A percentile compares a stretch with the other conserved stretches of the same genome.
phyloP scores from a whole-genome alignment of 1,140 invertebrate species.

The Drosophila erecta region DNA sequence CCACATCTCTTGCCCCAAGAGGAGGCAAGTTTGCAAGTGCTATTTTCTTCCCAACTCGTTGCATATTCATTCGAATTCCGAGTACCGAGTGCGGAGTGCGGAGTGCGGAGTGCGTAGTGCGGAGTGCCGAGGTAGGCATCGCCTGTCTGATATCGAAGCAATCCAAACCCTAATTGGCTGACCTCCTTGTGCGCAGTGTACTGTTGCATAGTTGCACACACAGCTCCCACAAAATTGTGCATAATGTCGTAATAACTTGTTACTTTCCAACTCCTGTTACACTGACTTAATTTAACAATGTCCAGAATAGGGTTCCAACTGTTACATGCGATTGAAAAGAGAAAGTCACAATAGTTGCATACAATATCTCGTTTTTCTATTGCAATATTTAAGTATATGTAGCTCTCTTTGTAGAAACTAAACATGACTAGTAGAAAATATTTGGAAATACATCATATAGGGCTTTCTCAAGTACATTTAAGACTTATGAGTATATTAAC shows the following conservation, averaged over 20 bases:
- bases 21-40: slow-evolving; percentile 13
- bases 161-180: slow-evolving; percentile 62
- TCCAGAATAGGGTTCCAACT: not conserved
- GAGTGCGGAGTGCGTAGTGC: slow-evolving; percentile 32
- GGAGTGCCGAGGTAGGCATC: slow-evolving; percentile 25
- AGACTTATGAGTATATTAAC: slow-evolving; percentile 1
- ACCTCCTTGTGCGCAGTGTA: slow-evolving; percentile 36
- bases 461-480: slow-evolving; percentile 10
- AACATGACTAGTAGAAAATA: slow-evolving; percentile 16
- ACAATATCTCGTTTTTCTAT: slow-evolving; percentile 2
- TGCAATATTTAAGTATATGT: not conserved
- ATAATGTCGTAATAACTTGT: slow-evolving; percentile 18
- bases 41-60: slow-evolving; percentile 37
- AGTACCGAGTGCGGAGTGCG: slow-evolving; percentile 16
- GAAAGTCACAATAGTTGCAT: not conserved
- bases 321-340: not conserved
- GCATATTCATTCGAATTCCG: slow-evolving; percentile 73
- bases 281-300: slow-evolving; percentile 4
- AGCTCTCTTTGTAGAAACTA: slow-evolving; percentile 2
- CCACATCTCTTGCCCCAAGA: slow-evolving; percentile 1
- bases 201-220: slow-evolving; percentile 19
- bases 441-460: slow-evolving; percentile 1
- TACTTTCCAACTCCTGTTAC: not conserved
- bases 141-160: slow-evolving; percentile 26
- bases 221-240: slow-evolving; percentile 8